Conservation (phyloP, 2,888 invertebrate genomes). For the Sicus ferrugineus region DNA sequence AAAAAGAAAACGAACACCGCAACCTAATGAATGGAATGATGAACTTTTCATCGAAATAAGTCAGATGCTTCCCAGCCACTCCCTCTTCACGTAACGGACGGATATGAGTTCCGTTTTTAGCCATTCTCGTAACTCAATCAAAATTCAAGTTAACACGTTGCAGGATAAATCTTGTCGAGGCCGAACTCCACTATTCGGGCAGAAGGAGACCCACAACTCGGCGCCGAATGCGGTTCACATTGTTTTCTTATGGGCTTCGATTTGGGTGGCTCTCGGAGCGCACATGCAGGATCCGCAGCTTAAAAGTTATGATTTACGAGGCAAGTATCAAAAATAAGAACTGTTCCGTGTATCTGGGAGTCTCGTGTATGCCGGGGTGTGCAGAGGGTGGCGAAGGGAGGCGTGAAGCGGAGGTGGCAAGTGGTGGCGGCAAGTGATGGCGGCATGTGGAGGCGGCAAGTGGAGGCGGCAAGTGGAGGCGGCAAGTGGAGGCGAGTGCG, state of each 20-base stretch:
- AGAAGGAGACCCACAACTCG: slow-evolving; percentile 57
- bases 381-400: not conserved
- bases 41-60: slow-evolving; percentile 5
- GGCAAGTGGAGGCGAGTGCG: not conserved
- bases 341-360: not conserved
- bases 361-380: too few relatives aligned
- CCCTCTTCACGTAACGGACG: too few relatives aligned
- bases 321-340: slow-evolving; percentile 25
- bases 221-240: slow-evolving; percentile 59
- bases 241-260: slow-evolving; percentile 33
- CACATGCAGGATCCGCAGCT: slow-evolving; percentile 25
- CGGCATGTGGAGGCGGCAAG: not conserved
- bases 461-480: not conserved
- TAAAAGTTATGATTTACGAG: slow-evolving; percentile 32
- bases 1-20: not conserved
- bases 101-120: not conserved
- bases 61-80: not conserved
- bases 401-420: not conserved
- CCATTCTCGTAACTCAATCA: slow-evolving; percentile 29
- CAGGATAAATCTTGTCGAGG: slow-evolving; percentile 21
- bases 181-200: not conserved
- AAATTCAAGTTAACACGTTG: slow-evolving; percentile 28
- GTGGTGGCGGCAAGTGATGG: not conserved
- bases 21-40: slow-evolving; percentile 10
- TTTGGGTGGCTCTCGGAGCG: slow-evolving; percentile 22